Evolutionary conservation across 1,140 invertebrate genomes (phyloP).

Genomic region (Chironomus striatipennis): DNA sequence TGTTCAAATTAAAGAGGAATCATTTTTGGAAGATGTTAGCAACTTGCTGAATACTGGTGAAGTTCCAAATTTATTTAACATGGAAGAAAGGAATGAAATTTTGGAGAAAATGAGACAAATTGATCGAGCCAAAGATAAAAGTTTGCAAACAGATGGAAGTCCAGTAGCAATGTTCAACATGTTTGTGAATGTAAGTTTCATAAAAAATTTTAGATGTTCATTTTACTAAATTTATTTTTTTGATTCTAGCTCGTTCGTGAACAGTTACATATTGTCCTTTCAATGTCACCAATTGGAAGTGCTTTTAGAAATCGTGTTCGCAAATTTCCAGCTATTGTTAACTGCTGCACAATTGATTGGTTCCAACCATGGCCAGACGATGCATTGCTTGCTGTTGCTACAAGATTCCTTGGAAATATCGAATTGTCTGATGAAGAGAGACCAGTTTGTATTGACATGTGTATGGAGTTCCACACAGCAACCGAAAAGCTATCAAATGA

Average conservation of each 20-base stretch:
- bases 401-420: slow-evolving; percentile 77
- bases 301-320: slow-evolving; percentile 75
- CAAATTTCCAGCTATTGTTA: slow-evolving; percentile 91
- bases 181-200: slow-evolving; percentile 54
- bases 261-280: slow-evolving; percentile 85
- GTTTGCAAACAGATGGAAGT: slow-evolving; percentile 86
- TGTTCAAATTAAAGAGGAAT: slow-evolving; percentile 88
- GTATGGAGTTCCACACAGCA: slow-evolving; percentile 83
- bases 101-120: slow-evolving; percentile 90
- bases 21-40: slow-evolving; percentile 87
- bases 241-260: slow-evolving; percentile 64
- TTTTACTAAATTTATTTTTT: not conserved
- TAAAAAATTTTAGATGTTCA: not conserved
- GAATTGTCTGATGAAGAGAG: slow-evolving; percentile 65
- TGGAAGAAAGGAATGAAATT: slow-evolving; percentile 85
- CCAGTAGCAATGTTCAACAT: slow-evolving; percentile 85
- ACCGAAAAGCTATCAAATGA: slow-evolving; percentile 66
- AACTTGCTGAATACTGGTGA: slow-evolving; percentile 91
- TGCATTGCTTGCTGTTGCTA: slow-evolving; percentile 83
- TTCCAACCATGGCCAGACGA: slow-evolving; percentile 94
- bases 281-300: slow-evolving; percentile 88
- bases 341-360: slow-evolving; percentile 97
- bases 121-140: slow-evolving; percentile 82
- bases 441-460: slow-evolving; percentile 71
- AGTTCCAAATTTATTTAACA: slow-evolving; percentile 82